Evolutionary conservation across 2,113 vertebrate species (phyloP).

Genomic region (Sigmodon hispidus): DNA sequence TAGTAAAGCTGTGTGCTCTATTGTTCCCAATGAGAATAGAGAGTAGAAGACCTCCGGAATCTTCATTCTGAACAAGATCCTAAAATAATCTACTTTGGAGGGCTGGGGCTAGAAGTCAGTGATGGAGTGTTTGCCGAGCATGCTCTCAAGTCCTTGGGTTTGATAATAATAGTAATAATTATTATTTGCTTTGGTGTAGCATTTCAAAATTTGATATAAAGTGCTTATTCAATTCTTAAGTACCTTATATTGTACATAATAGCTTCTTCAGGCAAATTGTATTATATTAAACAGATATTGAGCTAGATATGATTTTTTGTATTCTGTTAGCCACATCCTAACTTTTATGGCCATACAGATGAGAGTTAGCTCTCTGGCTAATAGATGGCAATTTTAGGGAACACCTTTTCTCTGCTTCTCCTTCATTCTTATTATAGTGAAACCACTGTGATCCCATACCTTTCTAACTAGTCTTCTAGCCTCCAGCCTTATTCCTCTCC

Average conservation of each 20-base stretch:
- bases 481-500: not conserved
- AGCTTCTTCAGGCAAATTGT: not conserved
- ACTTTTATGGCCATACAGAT: not conserved
- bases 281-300: conserved; percentile 40
- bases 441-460: not conserved
- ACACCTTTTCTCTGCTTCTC: not conserved
- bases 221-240: conserved; percentile 61
- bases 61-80: conserved; percentile 14
- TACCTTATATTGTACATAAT: not conserved
- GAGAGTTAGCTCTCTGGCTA: conserved; percentile 1
- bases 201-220: conserved; percentile 42
- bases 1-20: conserved; percentile 19
- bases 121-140: not conserved
- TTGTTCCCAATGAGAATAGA: conserved; percentile 15
- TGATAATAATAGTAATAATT: not conserved
- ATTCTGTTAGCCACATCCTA: not conserved
- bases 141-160: not conserved
- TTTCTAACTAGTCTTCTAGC: not conserved
- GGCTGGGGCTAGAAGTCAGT: not conserved
- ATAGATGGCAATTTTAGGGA: not conserved
- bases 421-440: not conserved
- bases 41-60: not conserved
- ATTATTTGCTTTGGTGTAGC: not conserved
- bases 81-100: conserved; percentile 33
- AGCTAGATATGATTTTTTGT: conserved; percentile 41